Base-by-base conservation (phyloP, 92 coral and sea anemone species). In the Galaxea fascicularis region DNA sequence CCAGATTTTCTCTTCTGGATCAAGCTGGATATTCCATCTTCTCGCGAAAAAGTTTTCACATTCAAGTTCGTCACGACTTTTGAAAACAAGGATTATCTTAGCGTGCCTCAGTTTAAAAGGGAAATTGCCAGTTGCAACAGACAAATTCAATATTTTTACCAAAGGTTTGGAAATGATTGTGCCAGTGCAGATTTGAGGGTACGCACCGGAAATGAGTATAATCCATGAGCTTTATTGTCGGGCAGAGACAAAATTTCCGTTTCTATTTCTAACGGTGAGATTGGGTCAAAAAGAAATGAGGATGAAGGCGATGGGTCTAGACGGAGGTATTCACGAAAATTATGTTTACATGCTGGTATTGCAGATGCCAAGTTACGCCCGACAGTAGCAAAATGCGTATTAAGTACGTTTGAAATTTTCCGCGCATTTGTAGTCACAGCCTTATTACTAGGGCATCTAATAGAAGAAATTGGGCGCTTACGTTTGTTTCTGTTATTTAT, bases 321-420 rank as follows among this genome's bases (percentile, higher is more conserved):
- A n/a, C n/a, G 51, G 44, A 82, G 87, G 65, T 46, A 80, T 17
- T 80, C 87, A 28, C 31, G 71, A 60, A 70, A 72, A 51, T 58
- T 44, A 26, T 71, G 71, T 74, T 29, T 56, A 17, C 39, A 53
- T n/a, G 30, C 17, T 58, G 80, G 87, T 31, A 83, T 18, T 58
- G 25, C 73, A 51, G 45, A 44, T 30, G 73, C 73, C 29, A 83
- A 24, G 20, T 83, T 83, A 52, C 29, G 56, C 17, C 87, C 87
- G n/a, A 59, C 69, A 22, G 80, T 68, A 52, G 87, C 76, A 83
- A 83, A 72, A 44, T 73, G 80, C 29, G 54, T 64, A 44, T 83
- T 83, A 57, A 73, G 76, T 53, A 83, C 24, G 29, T 73, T 59
- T 39, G 57, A 29, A 71, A 83, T 74, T 21, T 41, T 46, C 46